Evolutionary conservation across 2,113 vertebrate genomes (phyloP).

Genomic region (Myanophis thanlyinensis): DNA sequence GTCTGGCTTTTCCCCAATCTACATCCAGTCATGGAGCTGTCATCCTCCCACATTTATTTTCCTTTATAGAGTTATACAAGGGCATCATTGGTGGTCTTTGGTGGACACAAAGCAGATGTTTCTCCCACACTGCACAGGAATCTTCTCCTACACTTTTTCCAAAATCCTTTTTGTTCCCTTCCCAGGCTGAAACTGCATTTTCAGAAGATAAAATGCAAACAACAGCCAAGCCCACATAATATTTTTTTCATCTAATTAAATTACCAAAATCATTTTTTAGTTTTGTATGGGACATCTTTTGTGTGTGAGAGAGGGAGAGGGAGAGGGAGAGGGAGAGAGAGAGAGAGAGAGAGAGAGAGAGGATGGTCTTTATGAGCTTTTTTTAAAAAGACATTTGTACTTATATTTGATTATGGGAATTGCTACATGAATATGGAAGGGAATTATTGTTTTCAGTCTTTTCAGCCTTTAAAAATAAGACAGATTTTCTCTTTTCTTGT

Average conservation of each 20-base stretch:
- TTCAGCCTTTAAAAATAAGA: not conserved
- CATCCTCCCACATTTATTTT: constrained; percentile 12
- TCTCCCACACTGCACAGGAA: constrained; percentile 52
- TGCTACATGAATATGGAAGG: not conserved
- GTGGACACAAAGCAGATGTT: constrained; percentile 51
- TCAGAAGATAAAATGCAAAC: constrained; percentile 12
- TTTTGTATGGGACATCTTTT: not conserved
- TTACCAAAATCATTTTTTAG: not conserved
- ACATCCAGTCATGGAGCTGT: constrained; percentile 3
- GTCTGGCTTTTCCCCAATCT: not conserved
- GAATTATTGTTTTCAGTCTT: not conserved
- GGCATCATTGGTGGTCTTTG: constrained; percentile 37
- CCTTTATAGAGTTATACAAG: not conserved
- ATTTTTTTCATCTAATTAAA: not conserved
- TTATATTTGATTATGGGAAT: not conserved
- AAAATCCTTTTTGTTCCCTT: not conserved
- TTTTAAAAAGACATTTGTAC: not conserved
- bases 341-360: no score
- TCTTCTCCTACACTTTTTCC: constrained; percentile 43
- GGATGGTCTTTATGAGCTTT: not conserved
- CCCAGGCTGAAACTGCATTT: constrained; percentile 31
- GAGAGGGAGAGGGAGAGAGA: not conserved
- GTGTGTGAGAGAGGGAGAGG: not conserved
- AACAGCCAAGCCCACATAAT: not conserved
- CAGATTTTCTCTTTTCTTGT: not conserved